Conservation (phyloP, 35 echinoderm and acorn worm species). For the Ophioderma brevispina region DNA sequence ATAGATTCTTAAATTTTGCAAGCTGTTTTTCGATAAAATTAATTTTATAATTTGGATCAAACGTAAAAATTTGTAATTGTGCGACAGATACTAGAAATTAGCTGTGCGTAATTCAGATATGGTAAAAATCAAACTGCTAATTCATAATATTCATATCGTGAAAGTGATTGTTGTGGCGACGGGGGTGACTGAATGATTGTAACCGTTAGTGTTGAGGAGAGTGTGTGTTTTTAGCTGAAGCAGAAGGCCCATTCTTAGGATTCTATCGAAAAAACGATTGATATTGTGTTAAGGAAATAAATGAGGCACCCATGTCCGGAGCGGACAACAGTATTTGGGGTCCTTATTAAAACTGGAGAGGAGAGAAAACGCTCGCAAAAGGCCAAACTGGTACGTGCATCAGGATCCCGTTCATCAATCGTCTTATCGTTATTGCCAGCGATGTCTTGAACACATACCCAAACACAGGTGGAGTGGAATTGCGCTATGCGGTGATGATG, state of each 20-base stretch:
- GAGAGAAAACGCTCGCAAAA: conserved; percentile 98
- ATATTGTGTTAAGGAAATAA: not conserved
- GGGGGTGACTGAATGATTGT: not conserved
- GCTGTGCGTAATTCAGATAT: no score
- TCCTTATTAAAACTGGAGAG: conserved; percentile 92
- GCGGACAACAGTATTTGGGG: conserved; percentile 93
- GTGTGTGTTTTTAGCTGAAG: not conserved
- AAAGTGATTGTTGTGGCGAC: not conserved
- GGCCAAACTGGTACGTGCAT: conserved; percentile 86
- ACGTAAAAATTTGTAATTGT: no score
- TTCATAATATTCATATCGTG: conserved; percentile 15
- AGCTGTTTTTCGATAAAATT: no score
- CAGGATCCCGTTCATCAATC: no score
- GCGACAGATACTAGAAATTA: no score
- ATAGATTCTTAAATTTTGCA: no score
- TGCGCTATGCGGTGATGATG: no score
- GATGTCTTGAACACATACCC: no score
- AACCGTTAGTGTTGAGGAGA: not conserved
- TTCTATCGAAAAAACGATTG: not conserved
- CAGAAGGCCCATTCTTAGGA: not conserved
- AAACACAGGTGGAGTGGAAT: no score
- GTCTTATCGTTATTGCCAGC: no score
- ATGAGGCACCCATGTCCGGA: conserved; percentile 69
- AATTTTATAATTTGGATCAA: no score
- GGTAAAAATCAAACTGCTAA: not conserved